Conservation (phyloP, 2,888 invertebrate species). For the Minunthozetes semirufus region DNA sequence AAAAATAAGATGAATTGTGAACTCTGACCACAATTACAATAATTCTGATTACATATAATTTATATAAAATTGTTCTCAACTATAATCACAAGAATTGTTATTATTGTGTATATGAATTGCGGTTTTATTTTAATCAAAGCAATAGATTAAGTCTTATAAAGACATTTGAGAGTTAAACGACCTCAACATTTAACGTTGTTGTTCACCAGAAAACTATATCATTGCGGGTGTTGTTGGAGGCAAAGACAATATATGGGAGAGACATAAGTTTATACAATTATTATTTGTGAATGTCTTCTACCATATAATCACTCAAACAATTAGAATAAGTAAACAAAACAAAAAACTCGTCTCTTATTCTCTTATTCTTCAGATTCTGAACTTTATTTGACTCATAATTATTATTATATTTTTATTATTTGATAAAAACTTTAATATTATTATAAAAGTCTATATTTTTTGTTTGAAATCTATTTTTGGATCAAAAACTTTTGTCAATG, state of each 20-base stretch:
- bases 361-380: not conserved
- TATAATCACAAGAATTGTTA: not conserved
- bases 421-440: not conserved
- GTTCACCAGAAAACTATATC: constrained; percentile 1
- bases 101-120: not conserved
- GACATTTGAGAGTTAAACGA: constrained; percentile 17
- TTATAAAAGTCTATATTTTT: too few relatives aligned
- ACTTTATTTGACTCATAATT: not conserved
- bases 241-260: not conserved
- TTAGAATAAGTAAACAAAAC: constrained; percentile 14
- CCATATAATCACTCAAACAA: constrained; percentile 6
- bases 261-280: not conserved
- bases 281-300: not conserved
- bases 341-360: not conserved
- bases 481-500: too few relatives aligned
- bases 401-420: not conserved
- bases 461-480: too few relatives aligned
- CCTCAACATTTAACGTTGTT: constrained; percentile 10
- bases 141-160: constrained; percentile 16
- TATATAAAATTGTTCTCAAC: not conserved
- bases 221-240: constrained; percentile 26
- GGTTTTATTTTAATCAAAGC: not conserved
- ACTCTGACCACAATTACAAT: not conserved
- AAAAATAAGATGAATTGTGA: not conserved
- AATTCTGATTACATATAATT: not conserved